Evolutionary conservation across 2,113 vertebrate genomes (phyloP).

Genomic region (Paraplagusia blochii): DNA sequence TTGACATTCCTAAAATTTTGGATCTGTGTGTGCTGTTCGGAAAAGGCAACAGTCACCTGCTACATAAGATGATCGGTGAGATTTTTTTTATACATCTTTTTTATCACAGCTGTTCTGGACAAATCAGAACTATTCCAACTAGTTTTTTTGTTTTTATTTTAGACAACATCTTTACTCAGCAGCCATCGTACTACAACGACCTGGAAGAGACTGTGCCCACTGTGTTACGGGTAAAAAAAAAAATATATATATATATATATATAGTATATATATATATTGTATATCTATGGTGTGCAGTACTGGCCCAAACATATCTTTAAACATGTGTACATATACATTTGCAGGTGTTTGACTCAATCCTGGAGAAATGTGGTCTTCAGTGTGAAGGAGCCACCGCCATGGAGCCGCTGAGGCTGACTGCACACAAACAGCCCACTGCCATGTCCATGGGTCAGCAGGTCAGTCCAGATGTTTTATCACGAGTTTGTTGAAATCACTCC

Average conservation of each 20-base stretch:
- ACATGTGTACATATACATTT: background rate
- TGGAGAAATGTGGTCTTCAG: constrained; percentile 84
- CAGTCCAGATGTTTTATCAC: constrained; percentile 2
- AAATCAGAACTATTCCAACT: too few species aligned
- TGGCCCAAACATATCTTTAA: background rate
- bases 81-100: background rate
- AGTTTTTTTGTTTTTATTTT: background rate
- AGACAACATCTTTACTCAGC: constrained; percentile 95
- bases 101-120: too few species aligned
- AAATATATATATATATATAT: too few species aligned
- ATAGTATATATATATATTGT: too few species aligned
- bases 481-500: background rate
- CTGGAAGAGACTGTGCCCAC: constrained; percentile 88
- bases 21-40: constrained; percentile 96
- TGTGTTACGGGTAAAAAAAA: constrained; percentile 68
- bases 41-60: constrained; percentile 87
- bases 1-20: constrained; percentile 96
- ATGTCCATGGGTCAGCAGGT: constrained; percentile 88
- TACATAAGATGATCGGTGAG: constrained; percentile 96
- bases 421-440: constrained; percentile 71
- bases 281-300: too few species aligned
- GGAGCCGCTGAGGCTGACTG: constrained; percentile 84
- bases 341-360: constrained; percentile 88
- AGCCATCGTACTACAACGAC: constrained; percentile 90
- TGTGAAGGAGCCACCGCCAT: constrained; percentile 74